Percentiles rank a stretch among this genome's conserved stretches.
These are phyloP conservation scores for Leptinotarsa juncta DNA, from an alignment of 2,888 invertebrate species.

Conservation along the genomic window DNA sequence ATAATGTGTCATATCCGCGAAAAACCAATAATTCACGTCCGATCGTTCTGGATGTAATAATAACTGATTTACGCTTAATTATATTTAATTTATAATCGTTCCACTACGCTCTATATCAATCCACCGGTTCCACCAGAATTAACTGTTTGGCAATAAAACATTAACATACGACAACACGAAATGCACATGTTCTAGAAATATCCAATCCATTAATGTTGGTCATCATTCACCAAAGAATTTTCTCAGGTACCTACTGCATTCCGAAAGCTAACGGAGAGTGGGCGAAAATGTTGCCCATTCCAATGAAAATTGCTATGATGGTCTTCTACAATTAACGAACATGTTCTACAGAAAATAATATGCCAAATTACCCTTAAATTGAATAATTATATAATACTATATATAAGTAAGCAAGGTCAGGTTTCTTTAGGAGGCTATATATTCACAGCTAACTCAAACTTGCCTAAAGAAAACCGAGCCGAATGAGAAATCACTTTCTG, in stretches of 20 bases:
- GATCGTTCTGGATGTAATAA: constrained; percentile 51
- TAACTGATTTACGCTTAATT: constrained; percentile 56
- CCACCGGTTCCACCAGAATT: constrained; percentile 41
- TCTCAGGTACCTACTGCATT: neutral
- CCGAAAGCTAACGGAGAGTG: neutral
- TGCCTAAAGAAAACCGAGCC: no score
- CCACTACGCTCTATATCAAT: constrained; percentile 53
- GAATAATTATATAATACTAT: no score
- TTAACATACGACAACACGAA: constrained; percentile 41
- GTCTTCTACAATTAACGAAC: neutral
- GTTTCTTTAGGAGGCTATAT: no score
- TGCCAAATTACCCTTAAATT: no score
- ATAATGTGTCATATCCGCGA: constrained; percentile 29
- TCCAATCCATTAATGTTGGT: constrained; percentile 20
- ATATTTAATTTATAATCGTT: constrained; percentile 53
- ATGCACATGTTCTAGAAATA: constrained; percentile 43
- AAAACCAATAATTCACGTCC: constrained; percentile 46
- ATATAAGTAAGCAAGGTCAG: no score
- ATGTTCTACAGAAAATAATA: no score
- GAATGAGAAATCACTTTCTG: no score
- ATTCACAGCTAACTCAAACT: no score
- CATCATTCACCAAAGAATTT: neutral
- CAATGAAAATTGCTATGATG: neutral
- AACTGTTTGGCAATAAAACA: constrained; percentile 46
- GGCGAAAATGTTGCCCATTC: neutral